Percentiles rank a stretch among this genome's conserved stretches.
Evolutionary conservation across 2,113 vertebrate species (phyloP).

Genomic region (Holacanthus passer): DNA sequence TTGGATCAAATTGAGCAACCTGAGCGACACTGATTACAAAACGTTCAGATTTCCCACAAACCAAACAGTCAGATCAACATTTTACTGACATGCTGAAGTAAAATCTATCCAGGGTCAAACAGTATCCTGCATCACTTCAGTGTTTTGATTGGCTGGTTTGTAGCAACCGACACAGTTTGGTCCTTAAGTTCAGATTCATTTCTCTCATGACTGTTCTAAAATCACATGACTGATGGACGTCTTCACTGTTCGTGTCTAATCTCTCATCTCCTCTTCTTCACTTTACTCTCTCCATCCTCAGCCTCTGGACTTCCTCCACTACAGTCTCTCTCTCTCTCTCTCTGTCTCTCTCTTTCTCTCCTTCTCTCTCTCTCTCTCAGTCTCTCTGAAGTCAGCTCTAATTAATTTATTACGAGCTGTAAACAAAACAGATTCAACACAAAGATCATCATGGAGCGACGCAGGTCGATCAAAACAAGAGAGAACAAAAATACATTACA

Average conservation of each 20-base stretch:
- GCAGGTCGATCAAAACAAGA: slow-evolving; percentile 26
- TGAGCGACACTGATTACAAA: too few species aligned
- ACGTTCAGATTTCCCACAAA: too few species aligned
- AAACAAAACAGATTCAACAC: slow-evolving; percentile 33
- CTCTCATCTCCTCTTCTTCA: neutral
- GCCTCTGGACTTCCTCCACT: neutral
- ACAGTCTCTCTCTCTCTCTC: neutral
- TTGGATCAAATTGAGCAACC: too few species aligned
- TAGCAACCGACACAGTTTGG: too few species aligned
- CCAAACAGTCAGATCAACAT: too few species aligned
- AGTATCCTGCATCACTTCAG: too few species aligned
- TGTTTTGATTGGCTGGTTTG: too few species aligned
- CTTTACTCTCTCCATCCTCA: neutral
- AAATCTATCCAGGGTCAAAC: too few species aligned
- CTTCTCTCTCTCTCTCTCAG: neutral
- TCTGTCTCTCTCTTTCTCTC: neutral
- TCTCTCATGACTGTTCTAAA: neutral
- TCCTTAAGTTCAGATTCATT: too few species aligned
- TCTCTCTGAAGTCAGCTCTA: slow-evolving; percentile 11
- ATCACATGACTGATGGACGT: neutral
- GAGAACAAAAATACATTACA: slow-evolving; percentile 4
- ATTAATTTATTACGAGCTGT: slow-evolving; percentile 43
- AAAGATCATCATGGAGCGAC: slow-evolving; percentile 9
- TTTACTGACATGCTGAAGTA: too few species aligned
- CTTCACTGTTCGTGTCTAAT: neutral